A percentile compares a stretch with the other conserved stretches of the same genome.
These are phyloP conservation scores for Coelopa pilipes DNA, from an alignment of 2,888 invertebrate species.

Conservation along the genomic window DNA sequence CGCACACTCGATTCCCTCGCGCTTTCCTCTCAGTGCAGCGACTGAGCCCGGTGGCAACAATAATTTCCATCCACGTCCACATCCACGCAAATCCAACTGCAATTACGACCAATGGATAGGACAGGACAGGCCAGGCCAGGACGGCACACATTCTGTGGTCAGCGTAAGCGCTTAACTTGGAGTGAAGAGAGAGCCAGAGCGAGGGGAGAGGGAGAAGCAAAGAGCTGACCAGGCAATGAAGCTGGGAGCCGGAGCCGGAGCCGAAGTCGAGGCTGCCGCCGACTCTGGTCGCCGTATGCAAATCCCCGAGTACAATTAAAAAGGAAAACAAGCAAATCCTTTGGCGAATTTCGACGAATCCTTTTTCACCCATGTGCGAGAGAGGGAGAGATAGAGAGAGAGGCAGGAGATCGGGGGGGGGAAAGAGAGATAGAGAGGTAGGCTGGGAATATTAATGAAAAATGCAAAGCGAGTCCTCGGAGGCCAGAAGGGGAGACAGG, in stretches of 20 bases:
- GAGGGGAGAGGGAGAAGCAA: background rate
- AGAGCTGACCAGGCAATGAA: conserved; percentile 12
- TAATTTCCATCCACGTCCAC: background rate
- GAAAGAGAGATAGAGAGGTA: too few species aligned
- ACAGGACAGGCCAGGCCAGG: background rate
- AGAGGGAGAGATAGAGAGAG: too few species aligned
- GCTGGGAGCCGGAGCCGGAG: background rate
- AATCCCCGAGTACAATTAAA: conserved; percentile 40
- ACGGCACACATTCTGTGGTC: conserved; percentile 31
- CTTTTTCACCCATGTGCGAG: too few species aligned
- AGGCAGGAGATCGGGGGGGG: too few species aligned
- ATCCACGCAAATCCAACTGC: conserved; percentile 29
- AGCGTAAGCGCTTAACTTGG: background rate
- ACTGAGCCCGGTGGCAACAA: background rate
- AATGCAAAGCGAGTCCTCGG: background rate
- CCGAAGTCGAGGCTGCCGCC: too few species aligned
- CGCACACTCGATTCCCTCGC: background rate
- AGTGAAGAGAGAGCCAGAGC: conserved; percentile 38
- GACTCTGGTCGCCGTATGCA: conserved; percentile 10
- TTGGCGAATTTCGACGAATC: conserved; percentile 25
- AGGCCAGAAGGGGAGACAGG: background rate
- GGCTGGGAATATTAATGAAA: too few species aligned
- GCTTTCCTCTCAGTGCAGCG: conserved; percentile 13
- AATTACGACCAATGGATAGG: conserved; percentile 28
- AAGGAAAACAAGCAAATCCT: conserved; percentile 35